These are phyloP conservation scores for Lanius collurio DNA, from an alignment of 2,113 vertebrate species.

Conservation along the genomic window DNA sequence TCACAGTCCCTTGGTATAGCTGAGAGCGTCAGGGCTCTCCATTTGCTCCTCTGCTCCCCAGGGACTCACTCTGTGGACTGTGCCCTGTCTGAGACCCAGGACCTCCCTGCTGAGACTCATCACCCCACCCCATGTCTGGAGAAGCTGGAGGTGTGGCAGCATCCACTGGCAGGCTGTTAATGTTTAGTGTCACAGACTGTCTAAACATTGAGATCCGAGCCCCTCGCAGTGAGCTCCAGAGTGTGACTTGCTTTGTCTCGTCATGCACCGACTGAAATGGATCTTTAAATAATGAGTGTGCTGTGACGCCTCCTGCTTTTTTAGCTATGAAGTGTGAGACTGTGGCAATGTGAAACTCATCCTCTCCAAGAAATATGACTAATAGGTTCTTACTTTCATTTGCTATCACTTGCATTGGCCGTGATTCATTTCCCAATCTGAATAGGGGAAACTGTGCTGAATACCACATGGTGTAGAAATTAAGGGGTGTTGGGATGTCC, in stretches of 20 bases:
- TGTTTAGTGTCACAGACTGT: background rate
- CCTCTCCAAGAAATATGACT: background rate
- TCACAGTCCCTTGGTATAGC: fast-evolving
- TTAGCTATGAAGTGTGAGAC: background rate
- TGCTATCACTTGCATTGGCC: background rate
- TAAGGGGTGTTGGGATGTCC: background rate
- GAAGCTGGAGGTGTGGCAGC: background rate
- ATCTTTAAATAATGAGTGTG: background rate
- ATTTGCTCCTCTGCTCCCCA: background rate
- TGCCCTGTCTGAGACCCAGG: background rate
- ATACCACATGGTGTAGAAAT: background rate
- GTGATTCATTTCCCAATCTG: background rate
- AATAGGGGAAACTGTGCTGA: background rate
- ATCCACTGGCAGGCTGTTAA: background rate
- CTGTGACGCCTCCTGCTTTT: fast-evolving
- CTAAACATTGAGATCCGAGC: background rate
- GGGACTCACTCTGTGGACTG: background rate
- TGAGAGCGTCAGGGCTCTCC: fast-evolving
- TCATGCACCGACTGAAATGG: background rate
- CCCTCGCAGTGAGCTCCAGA: background rate
- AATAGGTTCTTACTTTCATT: background rate
- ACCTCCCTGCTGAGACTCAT: background rate
- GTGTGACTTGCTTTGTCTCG: background rate
- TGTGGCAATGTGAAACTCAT: background rate
- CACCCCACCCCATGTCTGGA: fast-evolving